Conservation (phyloP, 2,888 invertebrate species). For the Gasteruption jaculator region DNA sequence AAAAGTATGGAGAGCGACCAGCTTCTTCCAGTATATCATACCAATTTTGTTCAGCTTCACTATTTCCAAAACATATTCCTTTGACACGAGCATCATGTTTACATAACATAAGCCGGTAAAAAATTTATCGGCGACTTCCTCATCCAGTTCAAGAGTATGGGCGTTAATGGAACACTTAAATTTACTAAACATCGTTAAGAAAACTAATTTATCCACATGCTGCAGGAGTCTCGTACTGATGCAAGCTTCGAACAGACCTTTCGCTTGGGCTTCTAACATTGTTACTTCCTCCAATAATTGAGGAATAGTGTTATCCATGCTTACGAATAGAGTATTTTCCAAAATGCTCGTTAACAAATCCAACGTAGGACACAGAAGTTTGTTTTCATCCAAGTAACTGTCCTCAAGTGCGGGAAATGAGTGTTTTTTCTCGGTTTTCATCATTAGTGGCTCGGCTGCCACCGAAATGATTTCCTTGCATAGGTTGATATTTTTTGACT, state of each 20-base stretch:
- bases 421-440: conserved; percentile 53
- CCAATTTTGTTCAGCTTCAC: conserved; percentile 47
- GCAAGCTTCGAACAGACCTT: conserved; percentile 43
- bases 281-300: conserved; percentile 36
- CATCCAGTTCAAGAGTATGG: conserved; percentile 24
- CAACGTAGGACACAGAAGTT: conserved; percentile 38
- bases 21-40: conserved; percentile 47
- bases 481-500: conserved; percentile 42
- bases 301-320: conserved; percentile 38
- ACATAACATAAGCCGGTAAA: conserved; percentile 45
- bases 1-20: conserved; percentile 32
- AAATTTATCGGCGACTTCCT: conserved; percentile 39
- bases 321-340: conserved; percentile 39
- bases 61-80: conserved; percentile 44
- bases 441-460: conserved; percentile 59
- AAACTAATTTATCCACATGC: conserved; percentile 54
- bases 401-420: conserved; percentile 39
- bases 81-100: conserved; percentile 42
- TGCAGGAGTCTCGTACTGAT: conserved; percentile 48
- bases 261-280: conserved; percentile 39
- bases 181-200: conserved; percentile 50
- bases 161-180: conserved; percentile 32
- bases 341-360: conserved; percentile 40
- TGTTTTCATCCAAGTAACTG: conserved; percentile 52
- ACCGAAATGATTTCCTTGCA: conserved; percentile 57